A percentile compares a stretch with the other conserved stretches of the same genome.
Conservation (phyloP, 2,888 invertebrate genomes). For the Subacronicta megacephala region DNA sequence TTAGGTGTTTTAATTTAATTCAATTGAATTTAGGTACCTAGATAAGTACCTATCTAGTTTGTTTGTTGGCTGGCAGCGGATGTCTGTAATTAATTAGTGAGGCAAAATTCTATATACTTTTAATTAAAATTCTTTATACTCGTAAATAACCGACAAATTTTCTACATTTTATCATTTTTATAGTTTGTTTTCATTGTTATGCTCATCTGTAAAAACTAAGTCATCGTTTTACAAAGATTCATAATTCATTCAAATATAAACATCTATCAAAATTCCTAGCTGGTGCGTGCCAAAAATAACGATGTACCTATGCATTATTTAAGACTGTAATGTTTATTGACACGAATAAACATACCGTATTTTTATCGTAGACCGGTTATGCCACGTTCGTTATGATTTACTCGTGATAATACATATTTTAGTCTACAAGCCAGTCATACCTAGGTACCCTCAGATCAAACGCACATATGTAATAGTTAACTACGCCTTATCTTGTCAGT, state of each 20-base stretch:
- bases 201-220: background rate
- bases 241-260: conserved; percentile 38
- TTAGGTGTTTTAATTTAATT: background rate
- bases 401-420: no score
- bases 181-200: background rate
- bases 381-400: no score
- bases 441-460: no score
- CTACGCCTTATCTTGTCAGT: no score
- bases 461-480: no score
- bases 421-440: no score
- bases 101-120: background rate
- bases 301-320: background rate
- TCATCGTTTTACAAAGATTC: conserved; percentile 16
- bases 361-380: no score
- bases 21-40: background rate
- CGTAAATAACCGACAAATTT: background rate
- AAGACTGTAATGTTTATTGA: conserved; percentile 9
- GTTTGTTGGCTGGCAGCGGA: background rate
- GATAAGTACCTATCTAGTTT: no score
- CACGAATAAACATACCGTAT: background rate
- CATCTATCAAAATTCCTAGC: conserved; percentile 24
- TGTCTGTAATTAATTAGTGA: background rate
- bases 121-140: no score
- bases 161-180: background rate
- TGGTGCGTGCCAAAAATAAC: conserved; percentile 47